A percentile compares a stretch with the other conserved stretches of the same genome.
Conservation (phyloP, 2,797 vertebrate genomes). For the Arctocebus calabarensis region DNA sequence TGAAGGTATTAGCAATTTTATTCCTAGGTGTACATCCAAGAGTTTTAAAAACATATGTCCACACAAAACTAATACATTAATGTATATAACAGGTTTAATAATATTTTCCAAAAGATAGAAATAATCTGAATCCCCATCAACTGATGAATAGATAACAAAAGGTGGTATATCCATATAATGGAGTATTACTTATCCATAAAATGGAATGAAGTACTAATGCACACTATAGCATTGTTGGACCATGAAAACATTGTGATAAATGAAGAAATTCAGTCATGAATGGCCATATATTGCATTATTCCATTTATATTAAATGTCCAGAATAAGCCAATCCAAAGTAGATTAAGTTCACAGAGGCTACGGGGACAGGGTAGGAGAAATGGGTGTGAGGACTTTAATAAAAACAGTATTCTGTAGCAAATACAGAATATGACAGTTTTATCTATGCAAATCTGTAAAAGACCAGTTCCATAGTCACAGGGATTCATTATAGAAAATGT, state of each 20-base stretch:
- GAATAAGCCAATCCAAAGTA: background rate
- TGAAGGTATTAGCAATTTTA: background rate
- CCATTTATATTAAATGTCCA: background rate
- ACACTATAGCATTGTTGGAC: background rate
- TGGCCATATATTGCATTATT: background rate
- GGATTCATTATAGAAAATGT: background rate
- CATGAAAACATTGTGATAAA: background rate
- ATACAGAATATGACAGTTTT: background rate
- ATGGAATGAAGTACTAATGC: background rate
- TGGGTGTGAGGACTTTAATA: background rate
- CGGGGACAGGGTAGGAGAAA: background rate
- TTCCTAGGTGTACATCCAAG: background rate
- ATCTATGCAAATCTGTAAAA: constrained; percentile 18
- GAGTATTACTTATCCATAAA: background rate
- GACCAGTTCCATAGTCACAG: background rate
- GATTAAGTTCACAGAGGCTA: background rate
- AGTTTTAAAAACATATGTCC: background rate
- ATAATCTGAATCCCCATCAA: background rate
- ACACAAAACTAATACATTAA: background rate
- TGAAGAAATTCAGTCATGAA: background rate
- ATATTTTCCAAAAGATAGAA: background rate
- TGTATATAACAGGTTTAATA: background rate
- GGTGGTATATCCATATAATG: background rate
- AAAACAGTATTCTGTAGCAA: constrained; percentile 24
- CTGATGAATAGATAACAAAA: background rate